Percentiles rank a stretch among this genome's conserved stretches.
Evolutionary conservation across 2,113 vertebrate genomes (phyloP).

Genomic region (Struthidea cinerea): DNA sequence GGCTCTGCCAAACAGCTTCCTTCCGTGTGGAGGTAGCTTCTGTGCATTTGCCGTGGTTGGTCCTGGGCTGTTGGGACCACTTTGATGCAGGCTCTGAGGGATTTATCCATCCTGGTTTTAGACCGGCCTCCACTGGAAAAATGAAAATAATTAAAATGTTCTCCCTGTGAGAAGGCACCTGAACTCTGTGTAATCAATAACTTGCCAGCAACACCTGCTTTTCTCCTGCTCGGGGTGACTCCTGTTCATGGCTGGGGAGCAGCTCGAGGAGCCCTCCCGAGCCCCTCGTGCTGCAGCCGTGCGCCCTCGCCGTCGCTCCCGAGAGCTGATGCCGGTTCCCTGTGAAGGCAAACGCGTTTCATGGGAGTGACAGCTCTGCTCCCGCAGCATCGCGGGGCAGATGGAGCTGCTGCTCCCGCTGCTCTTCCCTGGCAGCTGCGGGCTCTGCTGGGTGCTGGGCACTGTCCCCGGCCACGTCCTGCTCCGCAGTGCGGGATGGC

Average conservation of each 20-base stretch:
- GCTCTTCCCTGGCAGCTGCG: background rate
- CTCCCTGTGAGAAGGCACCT: background rate
- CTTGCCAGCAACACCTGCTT: background rate
- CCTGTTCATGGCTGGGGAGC: background rate
- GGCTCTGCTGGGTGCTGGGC: background rate
- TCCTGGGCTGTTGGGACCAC: background rate
- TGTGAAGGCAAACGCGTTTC: background rate
- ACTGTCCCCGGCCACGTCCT: background rate
- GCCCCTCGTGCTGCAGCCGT: background rate
- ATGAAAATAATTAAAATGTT: background rate
- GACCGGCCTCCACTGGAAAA: rapidly evolving
- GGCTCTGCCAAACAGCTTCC: background rate
- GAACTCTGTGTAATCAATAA: background rate
- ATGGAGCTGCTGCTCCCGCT: background rate
- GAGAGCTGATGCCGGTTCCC: background rate
- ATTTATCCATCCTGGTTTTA: background rate
- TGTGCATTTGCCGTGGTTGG: background rate
- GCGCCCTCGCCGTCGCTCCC: background rate
- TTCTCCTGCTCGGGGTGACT: background rate
- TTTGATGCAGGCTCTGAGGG: background rate
- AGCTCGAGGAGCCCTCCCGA: background rate
- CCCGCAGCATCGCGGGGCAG: background rate
- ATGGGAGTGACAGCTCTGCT: background rate
- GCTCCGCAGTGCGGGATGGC: background rate
- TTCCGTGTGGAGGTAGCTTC: rapidly evolving